These are phyloP conservation scores for Proteles cristata DNA, from an alignment of 2,113 vertebrate genomes.

Conservation along the genomic window DNA sequence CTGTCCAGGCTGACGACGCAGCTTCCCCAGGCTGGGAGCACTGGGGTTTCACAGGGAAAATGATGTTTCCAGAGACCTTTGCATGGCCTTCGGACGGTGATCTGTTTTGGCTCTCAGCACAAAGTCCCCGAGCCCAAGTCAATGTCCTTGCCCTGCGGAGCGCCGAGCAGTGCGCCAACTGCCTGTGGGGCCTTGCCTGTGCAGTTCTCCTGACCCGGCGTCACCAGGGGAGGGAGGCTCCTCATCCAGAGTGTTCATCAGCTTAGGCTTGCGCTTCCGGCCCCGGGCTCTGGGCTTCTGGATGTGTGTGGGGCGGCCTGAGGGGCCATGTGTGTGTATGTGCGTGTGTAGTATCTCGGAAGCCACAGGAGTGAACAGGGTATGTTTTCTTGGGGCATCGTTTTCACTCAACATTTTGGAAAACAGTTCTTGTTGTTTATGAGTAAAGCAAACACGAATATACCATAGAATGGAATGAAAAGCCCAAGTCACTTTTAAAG, in stretches of 20 bases:
- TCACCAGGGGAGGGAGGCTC: background rate
- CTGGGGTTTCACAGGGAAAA: background rate
- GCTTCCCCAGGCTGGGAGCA: background rate
- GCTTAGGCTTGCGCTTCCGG: background rate
- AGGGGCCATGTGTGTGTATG: too few relatives aligned
- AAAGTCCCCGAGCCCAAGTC: background rate
- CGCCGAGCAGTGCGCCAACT: accelerated
- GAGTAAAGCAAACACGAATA: constrained; percentile 33
- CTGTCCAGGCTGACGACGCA: accelerated
- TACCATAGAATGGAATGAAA: background rate
- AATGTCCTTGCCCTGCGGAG: background rate
- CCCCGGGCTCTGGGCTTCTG: background rate
- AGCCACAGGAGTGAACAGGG: constrained; percentile 14
- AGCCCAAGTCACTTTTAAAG: background rate
- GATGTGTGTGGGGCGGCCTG: background rate
- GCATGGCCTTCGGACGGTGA: background rate
- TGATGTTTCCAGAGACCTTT: background rate
- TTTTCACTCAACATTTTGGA: constrained; percentile 55
- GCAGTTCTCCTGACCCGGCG: background rate
- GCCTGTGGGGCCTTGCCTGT: too few relatives aligned
- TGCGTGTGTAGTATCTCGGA: background rate
- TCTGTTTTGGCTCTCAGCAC: background rate
- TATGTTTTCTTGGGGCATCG: background rate
- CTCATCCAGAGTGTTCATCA: background rate
- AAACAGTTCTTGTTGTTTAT: constrained; percentile 54